Evolutionary conservation across 2,888 invertebrate species (phyloP), one percentile per base, ranked within the genome.

Genomic region (Cancer borealis): DNA sequence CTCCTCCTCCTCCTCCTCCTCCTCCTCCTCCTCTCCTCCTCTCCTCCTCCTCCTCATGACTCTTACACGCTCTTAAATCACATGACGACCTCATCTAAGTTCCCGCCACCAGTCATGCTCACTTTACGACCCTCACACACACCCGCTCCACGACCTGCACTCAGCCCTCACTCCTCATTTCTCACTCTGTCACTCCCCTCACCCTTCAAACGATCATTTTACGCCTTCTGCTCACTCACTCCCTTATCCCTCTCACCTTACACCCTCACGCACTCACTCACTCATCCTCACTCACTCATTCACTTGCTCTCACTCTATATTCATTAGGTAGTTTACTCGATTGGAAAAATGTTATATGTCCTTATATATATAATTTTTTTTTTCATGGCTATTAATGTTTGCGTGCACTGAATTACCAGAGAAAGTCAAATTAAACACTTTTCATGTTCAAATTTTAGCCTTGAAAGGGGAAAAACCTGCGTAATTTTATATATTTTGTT

Each of bases 121-220:
- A n/a, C n/a, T 66, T 66, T 66, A n/a, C 21, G n/a, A 66, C n/a
- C 54, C 54, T 54, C 79, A 79, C 79, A 10, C 79, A 79, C 79
- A 8, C 79, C 21, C 54, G 21, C 66, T 0, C n/a, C 66, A n/a
- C n/a, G 17, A n/a, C 66, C 6, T n/a, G 66, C n/a, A 66, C 66
- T 66, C n/a, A n/a, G 1, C 66, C n/a, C n/a, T 66, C 66, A 66
- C 66, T 66, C 66, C 66, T 66, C 66, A n/a, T 66, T 66, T 21
- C 66, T 66, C 21, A n/a, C 66, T 66, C 21, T 5, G n/a, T n/a
- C 66, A n/a, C n/a, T 66, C 66, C 66, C 66, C 66, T 30, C 79
- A 30, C 79, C 30, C 79, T 79, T 12, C 10, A 79, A 30, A 14
- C 79, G 30, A 14, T 79, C 79, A 66, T 79, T 30, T 79, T 30